Conservation (phyloP, 2,113 vertebrate species). For the Tupaia chinensis region DNA sequence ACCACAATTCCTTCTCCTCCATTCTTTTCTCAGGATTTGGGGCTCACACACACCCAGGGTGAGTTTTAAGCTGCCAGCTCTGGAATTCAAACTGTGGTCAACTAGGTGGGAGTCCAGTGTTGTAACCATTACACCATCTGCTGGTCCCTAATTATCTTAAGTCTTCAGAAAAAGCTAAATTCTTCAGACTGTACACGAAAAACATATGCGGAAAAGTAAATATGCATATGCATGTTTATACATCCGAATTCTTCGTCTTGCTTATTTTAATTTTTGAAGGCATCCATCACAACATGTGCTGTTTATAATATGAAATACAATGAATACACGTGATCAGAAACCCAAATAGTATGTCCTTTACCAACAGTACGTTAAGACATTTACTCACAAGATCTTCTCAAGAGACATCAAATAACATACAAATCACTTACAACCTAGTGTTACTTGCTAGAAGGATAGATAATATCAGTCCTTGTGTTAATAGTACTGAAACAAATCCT, state of each 20-base stretch:
- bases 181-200: neutral
- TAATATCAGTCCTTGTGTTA: neutral
- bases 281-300: neutral
- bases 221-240: too few species aligned
- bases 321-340: constrained; percentile 28
- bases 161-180: too few species aligned
- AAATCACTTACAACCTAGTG: neutral
- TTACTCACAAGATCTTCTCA: neutral
- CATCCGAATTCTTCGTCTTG: neutral
- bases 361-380: neutral
- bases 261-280: neutral
- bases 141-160: too few species aligned
- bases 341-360: neutral
- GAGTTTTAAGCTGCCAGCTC: too few species aligned
- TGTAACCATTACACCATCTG: too few species aligned
- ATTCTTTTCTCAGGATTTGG: too few species aligned
- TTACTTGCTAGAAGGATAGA: neutral
- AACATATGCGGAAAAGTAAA: neutral
- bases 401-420: neutral
- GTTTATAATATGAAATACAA: neutral
- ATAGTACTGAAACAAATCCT: neutral
- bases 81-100: too few species aligned
- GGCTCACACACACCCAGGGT: too few species aligned
- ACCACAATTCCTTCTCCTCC: too few species aligned
- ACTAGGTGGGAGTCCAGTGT: too few species aligned